Conservation (phyloP, 2,888 invertebrate species). For the Nymphalis polychloros region DNA sequence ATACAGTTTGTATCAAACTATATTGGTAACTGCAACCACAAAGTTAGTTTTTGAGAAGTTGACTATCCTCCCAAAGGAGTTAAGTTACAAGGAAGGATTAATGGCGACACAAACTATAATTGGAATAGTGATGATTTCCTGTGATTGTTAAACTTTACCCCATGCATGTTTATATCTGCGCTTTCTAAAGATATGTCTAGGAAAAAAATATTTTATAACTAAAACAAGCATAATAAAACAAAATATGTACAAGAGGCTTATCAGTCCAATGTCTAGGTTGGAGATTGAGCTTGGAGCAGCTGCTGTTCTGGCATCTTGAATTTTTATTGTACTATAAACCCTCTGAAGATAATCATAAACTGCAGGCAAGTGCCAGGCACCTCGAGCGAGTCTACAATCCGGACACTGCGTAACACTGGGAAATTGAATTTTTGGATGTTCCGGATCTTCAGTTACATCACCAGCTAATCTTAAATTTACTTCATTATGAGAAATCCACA, state of each 20-base stretch:
- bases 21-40: neutral
- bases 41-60: neutral
- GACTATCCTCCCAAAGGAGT: neutral
- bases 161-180: constrained; percentile 87
- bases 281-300: constrained; percentile 80
- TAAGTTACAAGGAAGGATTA: neutral
- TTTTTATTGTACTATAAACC: constrained; percentile 66
- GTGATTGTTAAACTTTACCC: constrained; percentile 84
- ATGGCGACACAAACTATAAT: neutral
- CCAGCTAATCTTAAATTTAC: constrained; percentile 94
- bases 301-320: constrained; percentile 53
- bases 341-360: constrained; percentile 84
- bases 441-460: constrained; percentile 94
- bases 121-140: neutral
- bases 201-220: constrained; percentile 88
- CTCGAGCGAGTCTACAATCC: constrained; percentile 82
- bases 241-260: constrained; percentile 87
- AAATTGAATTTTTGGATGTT: constrained; percentile 93
- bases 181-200: constrained; percentile 86
- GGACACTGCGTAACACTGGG: constrained; percentile 87
- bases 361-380: constrained; percentile 83
- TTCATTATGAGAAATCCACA: constrained; percentile 97
- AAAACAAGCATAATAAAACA: constrained; percentile 88
- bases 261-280: constrained; percentile 87
- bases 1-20: neutral